Evolutionary conservation across 2,797 vertebrate genomes (phyloP), one percentile per base, ranked within the genome.

Genomic region (Silurus lanzhouensis): DNA sequence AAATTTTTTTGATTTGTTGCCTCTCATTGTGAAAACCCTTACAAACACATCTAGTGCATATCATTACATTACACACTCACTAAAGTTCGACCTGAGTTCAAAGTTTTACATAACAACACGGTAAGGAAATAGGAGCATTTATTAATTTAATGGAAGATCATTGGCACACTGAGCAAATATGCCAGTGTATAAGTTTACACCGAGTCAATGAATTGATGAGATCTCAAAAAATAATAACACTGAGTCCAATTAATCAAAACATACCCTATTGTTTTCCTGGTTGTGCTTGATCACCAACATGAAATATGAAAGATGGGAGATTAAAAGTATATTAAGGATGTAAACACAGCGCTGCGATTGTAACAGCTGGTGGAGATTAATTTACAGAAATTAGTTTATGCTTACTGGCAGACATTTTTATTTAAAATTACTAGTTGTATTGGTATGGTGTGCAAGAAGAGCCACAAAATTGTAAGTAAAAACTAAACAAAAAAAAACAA

Each of bases 41-140:
- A 77, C 80, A 60, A 58, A 60, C 52, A 52, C 12, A 15, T 64
- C 74, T 25, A 6, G n/a, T 38, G 57, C 61, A 15, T 15, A 31
- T 77, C 58, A 38, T 79, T 83, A 71, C 27, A 22, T 79, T 72
- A 79, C 17, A 48, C 81, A 25, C 25, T 63, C 15, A 72, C 22
- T 52, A 63, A 25, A 44, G 58, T 57, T 83, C 31, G 57, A 13
- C 58, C 25, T 3, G 57, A 8, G 57, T 63, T 64, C 72, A 61
- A 82, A 86, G 17, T 46, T 61, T 61, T 19, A 46, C 57, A 60
- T 75, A 27, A 38, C 2, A 66, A 52, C 15, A 27, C 5, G n/a
- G 2, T 25, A 48, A 25, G 38, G 20, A 22, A 44, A n/a, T 3
- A 48, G 7, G 61, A 31, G 31, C 61, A 48, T 57, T 46, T 57